Evolutionary conservation across 2,113 vertebrate species (phyloP).

Genomic region (Aix galericulata): DNA sequence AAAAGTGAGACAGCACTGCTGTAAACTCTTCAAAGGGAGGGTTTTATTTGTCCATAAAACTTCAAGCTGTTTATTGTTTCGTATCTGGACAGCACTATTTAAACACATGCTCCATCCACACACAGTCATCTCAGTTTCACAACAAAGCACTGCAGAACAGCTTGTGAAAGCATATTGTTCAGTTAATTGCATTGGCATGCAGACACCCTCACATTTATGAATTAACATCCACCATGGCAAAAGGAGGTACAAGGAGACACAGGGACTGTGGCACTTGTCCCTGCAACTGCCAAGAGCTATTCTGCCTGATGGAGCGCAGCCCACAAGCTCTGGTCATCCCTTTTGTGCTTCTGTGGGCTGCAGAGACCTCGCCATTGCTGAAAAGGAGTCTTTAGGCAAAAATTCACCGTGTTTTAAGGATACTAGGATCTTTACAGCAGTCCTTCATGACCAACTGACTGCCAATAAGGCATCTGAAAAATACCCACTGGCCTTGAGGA

Average conservation of each 20-base stretch:
- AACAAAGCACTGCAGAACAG: conserved; percentile 52
- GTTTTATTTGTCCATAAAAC: conserved; percentile 51
- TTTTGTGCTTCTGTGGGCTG: neutral
- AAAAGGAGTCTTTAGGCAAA: neutral
- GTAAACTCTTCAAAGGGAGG: conserved; percentile 25
- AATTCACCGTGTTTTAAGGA: neutral
- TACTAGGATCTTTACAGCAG: neutral
- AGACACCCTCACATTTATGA: conserved; percentile 29
- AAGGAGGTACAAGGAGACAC: neutral
- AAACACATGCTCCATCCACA: conserved; percentile 42
- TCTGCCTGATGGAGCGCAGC: conserved; percentile 3
- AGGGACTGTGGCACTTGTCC: neutral
- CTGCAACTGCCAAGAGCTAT: neutral
- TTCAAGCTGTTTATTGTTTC: conserved; percentile 19
- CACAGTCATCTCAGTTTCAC: conserved; percentile 49
- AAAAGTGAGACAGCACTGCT: conserved; percentile 4
- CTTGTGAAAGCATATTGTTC: conserved; percentile 68
- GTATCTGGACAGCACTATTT: conserved; percentile 29
- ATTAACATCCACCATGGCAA: conserved; percentile 15
- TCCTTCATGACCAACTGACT: neutral
- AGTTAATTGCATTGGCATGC: conserved; percentile 60
- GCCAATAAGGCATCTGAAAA: neutral
- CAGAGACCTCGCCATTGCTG: accelerated
- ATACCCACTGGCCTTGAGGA: neutral
- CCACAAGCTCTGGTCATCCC: neutral